Evolutionary conservation across 1,140 invertebrate species (phyloP), one percentile per base, ranked within the genome.

Genomic region (Spodoptera litura): DNA sequence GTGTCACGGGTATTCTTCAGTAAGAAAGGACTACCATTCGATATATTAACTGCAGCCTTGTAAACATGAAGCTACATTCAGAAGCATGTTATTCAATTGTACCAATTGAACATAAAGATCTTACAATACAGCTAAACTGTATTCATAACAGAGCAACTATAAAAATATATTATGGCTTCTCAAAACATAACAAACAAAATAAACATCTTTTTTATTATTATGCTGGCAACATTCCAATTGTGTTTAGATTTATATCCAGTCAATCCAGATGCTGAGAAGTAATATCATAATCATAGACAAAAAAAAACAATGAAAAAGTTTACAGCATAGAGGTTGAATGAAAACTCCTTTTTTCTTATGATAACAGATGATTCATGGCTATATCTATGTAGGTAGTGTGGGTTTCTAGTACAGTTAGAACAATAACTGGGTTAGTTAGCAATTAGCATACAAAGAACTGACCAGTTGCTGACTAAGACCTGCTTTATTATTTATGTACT

Each of bases 391-490:
- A 11, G 61, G 27, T 75, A 11, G 61, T 68, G 55, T 79, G 4
- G 31, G 52, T 15, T 9, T 11, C 31, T 20, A 53, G 38, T 76
- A 78, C 78, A 75, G 81, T 80, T 78, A 79, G 59, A 35, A 70
- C 15, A n/a, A 35, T 59, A 84, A 70, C 70, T 82, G 66, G 78
- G 80, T 79, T 84, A 82, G 78, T 76, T 49, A 70, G 44, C 81
- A 81, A 84, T 82, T 82, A 81, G 64, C 76, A 78, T 80, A 61
- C 58, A 35, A 20, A 20, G 5, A 35, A 64, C 5, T 31, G 59
- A 8, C 49, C 20, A 68, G 51, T 52, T 44, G 51, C 62, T 49
- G 61, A 64, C 35, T 15, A 35, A 6, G 20, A 9, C 25, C 25
- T n/a, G 27, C n/a, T 10, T 35, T 11, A 35, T 61, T 5, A 61